Evolutionary conservation across 2,113 vertebrate genomes (phyloP), one percentile per base, ranked within the genome.

Genomic region (Corythornis madagascariensis): DNA sequence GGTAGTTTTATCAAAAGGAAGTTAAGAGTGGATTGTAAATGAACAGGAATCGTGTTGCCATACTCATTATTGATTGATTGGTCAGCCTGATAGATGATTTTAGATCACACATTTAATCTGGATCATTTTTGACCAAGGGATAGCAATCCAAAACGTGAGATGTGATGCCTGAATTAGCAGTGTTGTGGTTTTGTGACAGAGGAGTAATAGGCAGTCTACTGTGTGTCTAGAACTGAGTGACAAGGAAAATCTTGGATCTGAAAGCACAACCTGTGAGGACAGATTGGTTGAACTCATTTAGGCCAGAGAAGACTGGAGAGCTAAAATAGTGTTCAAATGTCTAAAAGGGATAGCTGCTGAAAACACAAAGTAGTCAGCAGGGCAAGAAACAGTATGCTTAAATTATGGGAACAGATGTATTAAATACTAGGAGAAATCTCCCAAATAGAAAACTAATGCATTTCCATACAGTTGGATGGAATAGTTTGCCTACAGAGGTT

Each of bases 11-110:
- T n/a, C 63, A 69, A 81, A 94, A 89, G 29, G 26, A 92, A 82
- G 40, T 60, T 91, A 53, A 50, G 5, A 78, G 76, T 2, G 6
- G 35, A 48, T 89, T 3, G 4, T 90, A 89, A 65, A n/a, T 86
- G 76, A 90, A 53, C 48, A 78, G 80, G 38, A 94, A 55, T 59
- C 86, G 24, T 63, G 47, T 88, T 88, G 38, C 75, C 16, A 6
- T 89, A 64, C 82, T 55, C 13, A 56, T 83, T 92, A 89, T 29
- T 63, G 64, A 48, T 67, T 90, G 73, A 72, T 93, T 60, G 90
- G 53, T 91, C 66, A 89, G 78, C n/a, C n/a, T 67, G 74, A 65
- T 92, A 63, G 82, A 84, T 93, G 8, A 79, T 61, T 93, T 89
- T 53, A 61, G 35, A 57, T 79, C 50, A 50, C 66, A 38, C 10